Percentiles rank a stretch among this genome's conserved stretches.
Evolutionary conservation across 1,140 invertebrate species (phyloP).

Genomic region (Aphis craccivora): DNA sequence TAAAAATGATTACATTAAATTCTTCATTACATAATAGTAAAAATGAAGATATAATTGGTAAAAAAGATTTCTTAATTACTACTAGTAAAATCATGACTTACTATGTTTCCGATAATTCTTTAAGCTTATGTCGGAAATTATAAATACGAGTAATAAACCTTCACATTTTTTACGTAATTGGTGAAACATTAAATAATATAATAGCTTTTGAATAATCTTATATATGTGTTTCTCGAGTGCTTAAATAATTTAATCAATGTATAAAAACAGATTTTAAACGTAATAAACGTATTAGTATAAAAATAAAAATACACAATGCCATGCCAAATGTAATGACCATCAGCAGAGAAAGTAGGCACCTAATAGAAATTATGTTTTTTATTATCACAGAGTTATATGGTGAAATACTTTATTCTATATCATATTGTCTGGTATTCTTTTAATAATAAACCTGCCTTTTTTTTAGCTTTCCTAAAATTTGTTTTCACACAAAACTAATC

Average conservation of each 20-base stretch:
- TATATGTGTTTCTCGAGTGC: neutral
- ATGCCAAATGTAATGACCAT: conserved; percentile 42
- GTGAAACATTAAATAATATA: neutral
- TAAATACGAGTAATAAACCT: conserved; percentile 1
- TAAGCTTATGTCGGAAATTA: neutral
- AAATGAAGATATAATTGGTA: neutral
- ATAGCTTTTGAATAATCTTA: neutral
- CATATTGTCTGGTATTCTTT: neutral
- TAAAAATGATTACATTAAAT: conserved; percentile 4
- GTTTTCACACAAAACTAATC: neutral
- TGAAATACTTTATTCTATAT: conserved; percentile 44
- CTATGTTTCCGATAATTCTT: neutral
- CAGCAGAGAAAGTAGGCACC: conserved; percentile 24
- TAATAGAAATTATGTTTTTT: conserved; percentile 48
- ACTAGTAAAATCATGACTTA: neutral
- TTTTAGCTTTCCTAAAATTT: conserved; percentile 24
- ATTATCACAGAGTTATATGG: conserved; percentile 24
- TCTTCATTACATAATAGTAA: conserved; percentile 15
- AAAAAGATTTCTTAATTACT: neutral
- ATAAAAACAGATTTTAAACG: neutral
- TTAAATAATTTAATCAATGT: neutral
- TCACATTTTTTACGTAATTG: neutral
- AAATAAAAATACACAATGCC: conserved; percentile 24
- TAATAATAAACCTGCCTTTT: neutral
- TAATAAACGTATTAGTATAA: conserved; percentile 22